These are phyloP conservation scores for Aurelia sp. DNA, from an alignment of 30 jellyfish, hydroid and myxozoan genomes.

Conservation along the genomic window DNA sequence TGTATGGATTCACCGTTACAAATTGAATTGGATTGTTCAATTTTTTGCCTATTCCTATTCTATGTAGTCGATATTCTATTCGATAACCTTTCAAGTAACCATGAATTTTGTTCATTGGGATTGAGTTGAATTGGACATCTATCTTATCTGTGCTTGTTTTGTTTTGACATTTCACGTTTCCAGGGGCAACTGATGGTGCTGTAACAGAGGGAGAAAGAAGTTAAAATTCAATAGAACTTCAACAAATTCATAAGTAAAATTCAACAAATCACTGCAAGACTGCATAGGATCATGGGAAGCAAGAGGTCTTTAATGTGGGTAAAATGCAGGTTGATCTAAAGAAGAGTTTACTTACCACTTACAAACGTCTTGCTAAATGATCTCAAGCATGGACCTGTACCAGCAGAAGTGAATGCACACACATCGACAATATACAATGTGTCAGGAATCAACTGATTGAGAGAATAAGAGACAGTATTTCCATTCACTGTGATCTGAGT, in stretches of 20 bases:
- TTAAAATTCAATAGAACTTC: no score
- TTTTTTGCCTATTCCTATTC: constrained; percentile 3
- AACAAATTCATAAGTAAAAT: neutral
- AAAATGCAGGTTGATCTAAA: no score
- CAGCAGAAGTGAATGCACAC: constrained; percentile 82
- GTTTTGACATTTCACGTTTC: constrained; percentile 38
- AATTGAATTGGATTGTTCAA: constrained; percentile 21
- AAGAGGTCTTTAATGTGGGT: no score
- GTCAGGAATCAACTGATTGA: constrained; percentile 60
- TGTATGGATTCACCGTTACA: constrained; percentile 30
- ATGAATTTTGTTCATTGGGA: constrained; percentile 38
- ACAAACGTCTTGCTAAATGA: constrained; percentile 55
- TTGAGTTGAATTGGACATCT: constrained; percentile 7
- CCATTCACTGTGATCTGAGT: neutral
- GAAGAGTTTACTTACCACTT: neutral
- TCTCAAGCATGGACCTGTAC: constrained; percentile 81
- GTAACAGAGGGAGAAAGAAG: neutral
- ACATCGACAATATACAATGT: constrained; percentile 64
- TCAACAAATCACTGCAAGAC: neutral
- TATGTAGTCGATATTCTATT: constrained; percentile 44
- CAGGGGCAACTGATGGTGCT: constrained; percentile 77
- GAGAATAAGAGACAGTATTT: neutral
- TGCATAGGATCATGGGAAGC: neutral
- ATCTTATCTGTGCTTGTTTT: constrained; percentile 24
- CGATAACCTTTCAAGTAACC: constrained; percentile 50